Percentiles rank a stretch among this genome's conserved stretches.
These are phyloP conservation scores for Propithecus perrieri DNA, from an alignment of 2,797 vertebrate genomes.

Conservation along the genomic window DNA sequence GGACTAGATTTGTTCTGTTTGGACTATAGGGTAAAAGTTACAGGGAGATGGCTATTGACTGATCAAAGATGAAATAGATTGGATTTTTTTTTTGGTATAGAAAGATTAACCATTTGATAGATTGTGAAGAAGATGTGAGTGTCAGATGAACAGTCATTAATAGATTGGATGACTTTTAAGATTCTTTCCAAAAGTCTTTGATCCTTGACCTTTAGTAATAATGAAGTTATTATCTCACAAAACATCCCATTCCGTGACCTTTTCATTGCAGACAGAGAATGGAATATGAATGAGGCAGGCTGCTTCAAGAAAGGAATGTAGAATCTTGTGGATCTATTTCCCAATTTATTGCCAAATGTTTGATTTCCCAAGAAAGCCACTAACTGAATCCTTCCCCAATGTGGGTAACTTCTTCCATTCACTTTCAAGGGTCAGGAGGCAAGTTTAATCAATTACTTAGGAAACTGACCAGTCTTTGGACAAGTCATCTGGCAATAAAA, in stretches of 20 bases:
- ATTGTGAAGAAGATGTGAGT: neutral
- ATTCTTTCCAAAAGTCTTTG: constrained; percentile 39
- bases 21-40: neutral
- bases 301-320: constrained; percentile 23
- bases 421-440: neutral
- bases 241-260: neutral
- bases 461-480: neutral
- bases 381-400: constrained; percentile 5
- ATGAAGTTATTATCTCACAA: constrained; percentile 48
- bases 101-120: neutral
- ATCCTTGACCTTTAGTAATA: constrained; percentile 42
- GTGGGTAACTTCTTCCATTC: neutral
- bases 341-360: constrained; percentile 4
- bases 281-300: neutral
- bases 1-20: neutral
- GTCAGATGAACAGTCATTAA: neutral
- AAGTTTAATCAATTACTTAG: neutral
- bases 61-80: constrained; percentile 9
- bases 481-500: neutral
- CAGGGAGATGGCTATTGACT: neutral
- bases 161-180: neutral
- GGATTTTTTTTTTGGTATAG: neutral
- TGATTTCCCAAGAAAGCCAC: neutral
- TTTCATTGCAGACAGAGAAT: constrained; percentile 10
- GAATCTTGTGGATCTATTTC: neutral